Evolutionary conservation across 2,113 vertebrate species (phyloP).

Genomic region (Caranx ignobilis): DNA sequence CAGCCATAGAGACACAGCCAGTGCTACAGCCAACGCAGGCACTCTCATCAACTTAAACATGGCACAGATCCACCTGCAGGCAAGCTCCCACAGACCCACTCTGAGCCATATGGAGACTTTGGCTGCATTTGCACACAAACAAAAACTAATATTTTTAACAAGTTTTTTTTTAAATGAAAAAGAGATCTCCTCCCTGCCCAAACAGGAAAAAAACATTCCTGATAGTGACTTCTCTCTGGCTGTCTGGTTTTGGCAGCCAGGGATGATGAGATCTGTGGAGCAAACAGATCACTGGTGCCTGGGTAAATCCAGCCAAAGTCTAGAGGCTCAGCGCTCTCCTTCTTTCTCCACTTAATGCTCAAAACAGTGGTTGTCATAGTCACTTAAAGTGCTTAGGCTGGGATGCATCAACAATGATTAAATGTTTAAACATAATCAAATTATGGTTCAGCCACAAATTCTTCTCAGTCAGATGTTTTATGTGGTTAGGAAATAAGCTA

Average conservation of each 20-base stretch:
- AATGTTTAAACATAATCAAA: constrained; percentile 1
- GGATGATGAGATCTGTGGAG: constrained; percentile 1
- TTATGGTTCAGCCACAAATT: not conserved
- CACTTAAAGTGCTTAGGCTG: constrained; percentile 37
- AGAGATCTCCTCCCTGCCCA: not conserved
- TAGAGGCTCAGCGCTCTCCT: constrained; percentile 29
- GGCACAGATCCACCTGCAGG: constrained; percentile 74
- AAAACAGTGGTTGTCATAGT: constrained; percentile 11
- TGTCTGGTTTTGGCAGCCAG: constrained; percentile 3
- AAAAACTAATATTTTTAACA: not conserved
- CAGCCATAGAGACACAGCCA: constrained; percentile 72
- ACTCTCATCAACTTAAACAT: constrained; percentile 79
- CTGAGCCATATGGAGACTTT: constrained; percentile 44
- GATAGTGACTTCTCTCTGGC: not conserved
- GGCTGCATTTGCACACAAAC: constrained; percentile 49
- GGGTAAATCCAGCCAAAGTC: constrained; percentile 47
- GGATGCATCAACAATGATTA: constrained; percentile 39
- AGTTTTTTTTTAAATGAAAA: constrained; percentile 1
- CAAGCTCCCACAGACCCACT: constrained; percentile 66
- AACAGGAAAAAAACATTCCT: not conserved
- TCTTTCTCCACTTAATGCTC: constrained; percentile 33
- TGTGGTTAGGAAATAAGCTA: not conserved
- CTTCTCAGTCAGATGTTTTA: not conserved
- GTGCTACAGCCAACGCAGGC: constrained; percentile 68
- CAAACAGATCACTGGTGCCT: constrained; percentile 5